Conservation (phyloP, 2,113 vertebrate genomes). For the Neomonachus schauinslandi region DNA sequence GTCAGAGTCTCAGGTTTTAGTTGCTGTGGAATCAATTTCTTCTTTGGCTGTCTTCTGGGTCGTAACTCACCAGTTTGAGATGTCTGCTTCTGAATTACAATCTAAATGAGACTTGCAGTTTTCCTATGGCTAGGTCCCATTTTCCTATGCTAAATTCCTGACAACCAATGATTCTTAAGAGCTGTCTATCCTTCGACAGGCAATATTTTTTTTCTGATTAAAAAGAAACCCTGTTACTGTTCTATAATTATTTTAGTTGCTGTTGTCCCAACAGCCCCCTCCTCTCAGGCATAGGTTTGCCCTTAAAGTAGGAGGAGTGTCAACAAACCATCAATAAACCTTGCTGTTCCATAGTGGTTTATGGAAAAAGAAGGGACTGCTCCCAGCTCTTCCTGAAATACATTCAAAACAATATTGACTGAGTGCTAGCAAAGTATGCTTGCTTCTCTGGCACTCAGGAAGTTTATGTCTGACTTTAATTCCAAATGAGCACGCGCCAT, state of each 20-base stretch:
- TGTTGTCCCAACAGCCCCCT: conserved; percentile 36
- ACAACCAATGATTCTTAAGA: conserved; percentile 65
- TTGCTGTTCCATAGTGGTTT: conserved; percentile 62
- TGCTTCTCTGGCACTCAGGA: conserved; percentile 76
- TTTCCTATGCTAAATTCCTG: conserved; percentile 68
- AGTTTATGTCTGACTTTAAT: conserved; percentile 82
- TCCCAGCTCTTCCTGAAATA: conserved; percentile 78
- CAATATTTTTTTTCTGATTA: conserved; percentile 60
- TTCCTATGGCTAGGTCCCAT: conserved; percentile 51
- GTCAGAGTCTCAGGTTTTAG: conserved; percentile 54
- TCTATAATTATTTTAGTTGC: conserved; percentile 69
- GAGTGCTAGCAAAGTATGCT: conserved; percentile 73
- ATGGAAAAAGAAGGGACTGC: conserved; percentile 72
- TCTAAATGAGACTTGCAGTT: conserved; percentile 64
- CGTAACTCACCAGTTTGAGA: not conserved
- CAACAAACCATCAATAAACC: conserved; percentile 75
- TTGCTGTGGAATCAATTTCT: conserved; percentile 68
- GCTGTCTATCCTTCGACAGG: conserved; percentile 64
- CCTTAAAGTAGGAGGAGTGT: conserved; percentile 65
- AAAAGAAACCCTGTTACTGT: conserved; percentile 60
- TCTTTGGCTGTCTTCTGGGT: conserved; percentile 57
- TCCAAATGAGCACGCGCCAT: conserved; percentile 73
- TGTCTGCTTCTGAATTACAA: conserved; percentile 62
- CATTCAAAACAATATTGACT: conserved; percentile 80
- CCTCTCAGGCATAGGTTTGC: conserved; percentile 62